Base-by-base conservation (phyloP, 2,888 invertebrate species). In the Cybosia mesomella region DNA sequence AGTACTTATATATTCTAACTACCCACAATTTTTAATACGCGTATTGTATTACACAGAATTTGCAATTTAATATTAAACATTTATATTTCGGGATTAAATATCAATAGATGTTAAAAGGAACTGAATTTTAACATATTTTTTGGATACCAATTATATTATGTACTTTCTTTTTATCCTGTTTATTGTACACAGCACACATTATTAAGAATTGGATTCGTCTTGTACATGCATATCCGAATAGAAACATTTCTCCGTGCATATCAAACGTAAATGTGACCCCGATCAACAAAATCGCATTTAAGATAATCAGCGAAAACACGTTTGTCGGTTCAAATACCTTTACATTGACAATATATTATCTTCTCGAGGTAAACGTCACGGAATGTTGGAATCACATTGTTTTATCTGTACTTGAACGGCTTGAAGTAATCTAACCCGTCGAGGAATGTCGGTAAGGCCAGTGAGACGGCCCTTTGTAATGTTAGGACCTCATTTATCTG, bases 401-500 rank as follows among this genome's bases (percentile, higher is more conserved):
- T 86, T 85, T 84, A 89, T 86, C 86, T 81, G 68, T 79, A 74
- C 80, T 79, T 79, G 73, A 74, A 80, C 78, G 78, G 85, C 81
- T 77, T 79, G 73, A 75, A 79, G 79, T 79, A 85, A 86, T 85
- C 83, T 86, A 86, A 89, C 89, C 87, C 88, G 89, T 84, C 77
- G 83, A 81, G 91, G 90, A 91, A 92, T 92, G 89, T 64, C 62
- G 64, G 66, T 86, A 85, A 87, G 88, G 88, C 88, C 87, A 83
- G 36, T 34, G 60, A 58, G 62, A 81, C 83, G 82, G 80, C 82
- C 84, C 85, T 83, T 89, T 87, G 85, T 85, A 86, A 86, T 82
- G 86, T 82, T 84, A 89, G 87, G 83, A 86, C 83, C 85, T 86
- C 87, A 89, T 90, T 91, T 88, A 90, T 91, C 85, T 86, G 82